Conservation (phyloP, 2,797 vertebrate species). For the Cynodonichthys magdalenae region DNA sequence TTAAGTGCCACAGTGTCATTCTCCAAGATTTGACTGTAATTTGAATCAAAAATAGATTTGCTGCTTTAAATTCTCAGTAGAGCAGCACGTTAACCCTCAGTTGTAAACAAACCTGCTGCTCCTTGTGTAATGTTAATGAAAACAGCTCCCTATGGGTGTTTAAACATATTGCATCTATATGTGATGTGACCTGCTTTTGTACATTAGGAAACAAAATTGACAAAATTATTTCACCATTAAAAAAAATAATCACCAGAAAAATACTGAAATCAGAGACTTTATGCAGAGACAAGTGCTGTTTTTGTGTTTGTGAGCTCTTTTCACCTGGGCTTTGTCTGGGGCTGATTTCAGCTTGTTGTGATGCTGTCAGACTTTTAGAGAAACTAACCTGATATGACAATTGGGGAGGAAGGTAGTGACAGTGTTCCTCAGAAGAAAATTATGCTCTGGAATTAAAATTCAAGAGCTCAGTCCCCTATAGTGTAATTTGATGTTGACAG, state of each 20-base stretch:
- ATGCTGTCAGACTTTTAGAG: conserved; percentile 23
- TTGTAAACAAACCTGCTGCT: neutral
- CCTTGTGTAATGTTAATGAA: neutral
- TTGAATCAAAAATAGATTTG: neutral
- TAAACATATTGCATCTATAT: neutral
- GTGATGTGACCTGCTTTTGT: neutral
- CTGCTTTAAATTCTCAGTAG: neutral
- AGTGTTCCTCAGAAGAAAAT: conserved; percentile 3
- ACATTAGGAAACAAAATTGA: neutral
- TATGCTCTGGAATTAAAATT: conserved; percentile 14
- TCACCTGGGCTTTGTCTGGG: conserved; percentile 14
- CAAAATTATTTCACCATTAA: neutral
- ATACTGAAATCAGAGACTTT: neutral
- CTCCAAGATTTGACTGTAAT: neutral
- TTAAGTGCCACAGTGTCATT: neutral
- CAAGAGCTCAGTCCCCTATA: conserved; percentile 3
- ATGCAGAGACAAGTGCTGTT: conserved; percentile 6
- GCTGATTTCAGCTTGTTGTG: conserved; percentile 20
- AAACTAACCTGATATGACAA: conserved; percentile 41
- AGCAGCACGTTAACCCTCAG: neutral
- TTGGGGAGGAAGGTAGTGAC: conserved; percentile 26
- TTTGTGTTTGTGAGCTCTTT: conserved; percentile 17
- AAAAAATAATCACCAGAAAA: neutral
- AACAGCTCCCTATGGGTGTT: neutral
- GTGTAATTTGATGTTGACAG: conserved; percentile 23